A percentile compares a stretch with the other conserved stretches of the same genome.
Conservation (phyloP, 2,888 invertebrate genomes). For the Nephrotoma guestfalica region DNA sequence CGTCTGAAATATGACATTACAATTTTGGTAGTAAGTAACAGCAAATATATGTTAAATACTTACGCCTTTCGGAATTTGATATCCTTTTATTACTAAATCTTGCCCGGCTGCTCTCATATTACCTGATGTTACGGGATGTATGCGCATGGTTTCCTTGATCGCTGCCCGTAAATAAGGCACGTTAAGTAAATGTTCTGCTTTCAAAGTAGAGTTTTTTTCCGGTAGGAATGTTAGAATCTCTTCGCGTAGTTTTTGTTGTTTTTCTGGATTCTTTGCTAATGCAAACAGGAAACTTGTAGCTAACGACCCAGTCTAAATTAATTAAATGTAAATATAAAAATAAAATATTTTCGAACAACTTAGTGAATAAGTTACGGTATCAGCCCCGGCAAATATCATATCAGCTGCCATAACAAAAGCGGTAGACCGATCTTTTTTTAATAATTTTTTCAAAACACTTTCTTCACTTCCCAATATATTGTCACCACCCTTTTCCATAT, state of each 20-base stretch:
- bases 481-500: slow-evolving; percentile 13
- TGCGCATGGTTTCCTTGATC: slow-evolving; percentile 54
- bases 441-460: slow-evolving; percentile 48
- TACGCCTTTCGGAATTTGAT: slow-evolving; percentile 44
- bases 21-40: not conserved
- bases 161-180: slow-evolving; percentile 55
- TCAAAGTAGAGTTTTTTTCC: slow-evolving; percentile 28
- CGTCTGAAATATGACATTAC: slow-evolving; percentile 22
- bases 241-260: slow-evolving; percentile 45
- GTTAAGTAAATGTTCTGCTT: slow-evolving; percentile 30
- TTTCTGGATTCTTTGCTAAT: slow-evolving; percentile 43
- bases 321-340: slow-evolving; percentile 8
- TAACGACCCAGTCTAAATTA: slow-evolving; percentile 21
- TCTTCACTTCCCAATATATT: slow-evolving; percentile 25
- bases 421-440: slow-evolving; percentile 43
- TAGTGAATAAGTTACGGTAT: slow-evolving; percentile 40
- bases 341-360: not conserved
- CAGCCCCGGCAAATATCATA: slow-evolving; percentile 54
- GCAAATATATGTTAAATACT: slow-evolving; percentile 15
- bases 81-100: slow-evolving; percentile 47
- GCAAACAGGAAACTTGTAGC: slow-evolving; percentile 41
- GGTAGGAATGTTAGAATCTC: slow-evolving; percentile 37
- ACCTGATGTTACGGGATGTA: slow-evolving; percentile 44
- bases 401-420: slow-evolving; percentile 54
- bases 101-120: slow-evolving; percentile 37